These are phyloP conservation scores for Calliphora vomitoria DNA, from an alignment of 2,888 invertebrate genomes.

Conservation along the genomic window DNA sequence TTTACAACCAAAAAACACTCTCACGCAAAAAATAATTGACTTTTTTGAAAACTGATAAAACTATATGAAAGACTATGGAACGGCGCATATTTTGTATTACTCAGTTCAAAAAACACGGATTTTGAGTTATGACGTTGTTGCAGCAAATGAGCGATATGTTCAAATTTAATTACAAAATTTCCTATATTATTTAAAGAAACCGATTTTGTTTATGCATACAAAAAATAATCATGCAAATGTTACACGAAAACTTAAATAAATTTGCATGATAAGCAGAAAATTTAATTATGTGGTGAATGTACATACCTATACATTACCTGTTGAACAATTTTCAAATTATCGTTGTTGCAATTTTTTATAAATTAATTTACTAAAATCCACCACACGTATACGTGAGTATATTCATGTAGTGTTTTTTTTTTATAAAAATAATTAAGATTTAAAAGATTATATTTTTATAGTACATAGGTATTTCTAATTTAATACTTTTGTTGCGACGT, in stretches of 20 bases:
- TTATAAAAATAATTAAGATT: background rate
- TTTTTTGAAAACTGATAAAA: too few relatives aligned
- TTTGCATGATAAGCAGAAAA: background rate
- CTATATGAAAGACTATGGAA: too few relatives aligned
- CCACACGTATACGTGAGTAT: background rate
- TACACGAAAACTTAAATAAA: background rate
- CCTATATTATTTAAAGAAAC: too few relatives aligned
- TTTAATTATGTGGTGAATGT: background rate
- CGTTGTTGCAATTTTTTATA: background rate
- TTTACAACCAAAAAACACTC: too few relatives aligned
- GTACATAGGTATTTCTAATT: background rate
- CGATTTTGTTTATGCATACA: background rate
- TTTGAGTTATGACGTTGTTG: too few relatives aligned
- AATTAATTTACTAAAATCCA: background rate
- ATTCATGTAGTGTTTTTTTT: background rate
- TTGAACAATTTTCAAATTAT: background rate
- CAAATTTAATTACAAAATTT: too few relatives aligned
- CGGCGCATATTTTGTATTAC: too few relatives aligned
- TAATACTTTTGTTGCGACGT: background rate
- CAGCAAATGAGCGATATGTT: too few relatives aligned
- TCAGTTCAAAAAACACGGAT: too few relatives aligned
- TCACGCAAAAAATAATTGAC: too few relatives aligned
- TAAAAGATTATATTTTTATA: background rate
- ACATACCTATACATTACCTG: background rate
- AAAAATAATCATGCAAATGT: background rate